These are phyloP conservation scores for Scolopax rusticola DNA, from an alignment of 2,797 vertebrate genomes.

Conservation along the genomic window DNA sequence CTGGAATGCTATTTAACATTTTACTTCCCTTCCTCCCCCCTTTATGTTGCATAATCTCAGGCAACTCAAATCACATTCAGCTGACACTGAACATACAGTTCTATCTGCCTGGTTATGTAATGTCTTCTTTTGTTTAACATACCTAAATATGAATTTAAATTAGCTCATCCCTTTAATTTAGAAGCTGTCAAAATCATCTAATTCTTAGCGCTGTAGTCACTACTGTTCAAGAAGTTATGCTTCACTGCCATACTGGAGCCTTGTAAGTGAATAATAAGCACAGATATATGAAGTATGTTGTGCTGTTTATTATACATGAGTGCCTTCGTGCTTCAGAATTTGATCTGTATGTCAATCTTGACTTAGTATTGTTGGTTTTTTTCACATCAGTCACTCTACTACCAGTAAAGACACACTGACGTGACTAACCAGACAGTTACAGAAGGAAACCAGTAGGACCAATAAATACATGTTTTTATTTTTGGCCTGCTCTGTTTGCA, in stretches of 20 bases:
- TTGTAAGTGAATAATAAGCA: neutral
- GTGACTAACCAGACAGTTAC: neutral
- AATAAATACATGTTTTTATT: neutral
- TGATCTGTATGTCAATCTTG: neutral
- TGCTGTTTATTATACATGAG: neutral
- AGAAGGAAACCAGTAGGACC: neutral
- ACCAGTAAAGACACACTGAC: neutral
- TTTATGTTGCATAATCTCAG: slow-evolving; percentile 50
- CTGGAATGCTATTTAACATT: slow-evolving; percentile 2
- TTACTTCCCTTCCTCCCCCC: neutral
- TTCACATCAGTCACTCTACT: neutral
- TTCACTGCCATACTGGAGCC: neutral
- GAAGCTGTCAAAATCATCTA: slow-evolving; percentile 59
- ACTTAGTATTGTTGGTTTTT: neutral
- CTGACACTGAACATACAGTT: slow-evolving; percentile 64
- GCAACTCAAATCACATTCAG: slow-evolving; percentile 61
- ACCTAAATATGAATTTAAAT: slow-evolving; percentile 61
- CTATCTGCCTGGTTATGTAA: slow-evolving; percentile 65
- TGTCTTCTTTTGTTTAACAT: slow-evolving; percentile 70
- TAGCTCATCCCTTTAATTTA: slow-evolving; percentile 60
- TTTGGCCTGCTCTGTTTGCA: neutral
- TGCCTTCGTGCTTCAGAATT: neutral
- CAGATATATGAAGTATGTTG: neutral
- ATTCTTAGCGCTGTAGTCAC: neutral
- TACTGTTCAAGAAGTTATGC: slow-evolving; percentile 23